These are phyloP conservation scores for Pocillopora verrucosa DNA, from an alignment of 64 coral and sea anemone species.

Conservation along the genomic window DNA sequence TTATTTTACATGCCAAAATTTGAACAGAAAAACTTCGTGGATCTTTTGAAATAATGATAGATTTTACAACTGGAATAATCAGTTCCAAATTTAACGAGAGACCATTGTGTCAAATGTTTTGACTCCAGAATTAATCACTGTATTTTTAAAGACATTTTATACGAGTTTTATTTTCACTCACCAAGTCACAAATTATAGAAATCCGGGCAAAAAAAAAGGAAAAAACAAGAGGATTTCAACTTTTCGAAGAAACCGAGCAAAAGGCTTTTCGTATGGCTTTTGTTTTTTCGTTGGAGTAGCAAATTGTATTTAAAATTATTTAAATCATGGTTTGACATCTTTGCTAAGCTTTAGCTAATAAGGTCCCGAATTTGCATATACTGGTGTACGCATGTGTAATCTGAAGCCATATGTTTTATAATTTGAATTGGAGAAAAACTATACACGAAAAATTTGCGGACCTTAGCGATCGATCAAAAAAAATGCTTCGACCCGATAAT, in stretches of 20 bases:
- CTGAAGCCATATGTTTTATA: not conserved
- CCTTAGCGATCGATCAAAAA: not conserved
- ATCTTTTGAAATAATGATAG: not conserved
- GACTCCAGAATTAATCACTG: not conserved
- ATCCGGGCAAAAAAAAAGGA: not conserved
- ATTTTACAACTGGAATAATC: not conserved
- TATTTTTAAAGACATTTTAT: not conserved
- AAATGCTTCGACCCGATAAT: not conserved
- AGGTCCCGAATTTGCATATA: not conserved
- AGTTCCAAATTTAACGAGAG: not conserved
- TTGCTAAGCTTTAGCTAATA: not conserved
- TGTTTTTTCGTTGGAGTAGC: not conserved
- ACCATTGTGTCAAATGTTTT: not conserved
- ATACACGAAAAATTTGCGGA: not conserved
- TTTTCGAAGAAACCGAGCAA: not conserved
- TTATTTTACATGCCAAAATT: no score
- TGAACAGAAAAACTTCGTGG: not conserved
- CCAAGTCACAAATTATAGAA: not conserved
- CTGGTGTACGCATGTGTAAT: not conserved
- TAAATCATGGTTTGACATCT: constrained; percentile 2
- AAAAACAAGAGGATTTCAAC: not conserved
- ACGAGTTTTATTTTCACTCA: no score
- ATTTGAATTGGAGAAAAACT: constrained; percentile 1
- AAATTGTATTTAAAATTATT: not conserved
- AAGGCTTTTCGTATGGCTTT: not conserved